Conservation (phyloP, 2,113 vertebrate genomes). For the Seriola quinqueradiata region DNA sequence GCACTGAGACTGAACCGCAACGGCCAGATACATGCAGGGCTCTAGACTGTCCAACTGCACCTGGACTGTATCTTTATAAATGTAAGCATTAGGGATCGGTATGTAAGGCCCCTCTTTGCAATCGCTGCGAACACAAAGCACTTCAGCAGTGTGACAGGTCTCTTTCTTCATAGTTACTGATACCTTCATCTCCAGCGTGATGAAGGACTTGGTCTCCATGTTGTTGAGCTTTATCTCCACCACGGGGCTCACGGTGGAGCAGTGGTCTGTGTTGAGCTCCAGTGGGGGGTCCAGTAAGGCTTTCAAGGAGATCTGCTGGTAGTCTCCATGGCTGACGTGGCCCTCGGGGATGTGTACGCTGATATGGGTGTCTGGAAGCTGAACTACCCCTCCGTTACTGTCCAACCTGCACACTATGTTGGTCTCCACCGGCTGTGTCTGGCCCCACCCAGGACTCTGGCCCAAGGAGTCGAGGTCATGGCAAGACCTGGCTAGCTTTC, state of each 20-base stretch:
- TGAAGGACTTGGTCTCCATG: slow-evolving; percentile 91
- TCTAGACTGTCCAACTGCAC: slow-evolving; percentile 93
- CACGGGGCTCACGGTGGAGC: slow-evolving; percentile 92
- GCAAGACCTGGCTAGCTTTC: slow-evolving; percentile 95
- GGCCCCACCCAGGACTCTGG: slow-evolving; percentile 97
- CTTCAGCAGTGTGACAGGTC: slow-evolving; percentile 84
- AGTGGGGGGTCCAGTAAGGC: slow-evolving; percentile 93
- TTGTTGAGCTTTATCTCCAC: slow-evolving; percentile 95
- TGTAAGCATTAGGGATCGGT: slow-evolving; percentile 85
- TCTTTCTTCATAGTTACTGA: slow-evolving; percentile 88
- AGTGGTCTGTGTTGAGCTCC: slow-evolving; percentile 93
- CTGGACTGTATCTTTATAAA: slow-evolving; percentile 92
- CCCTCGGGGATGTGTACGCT: slow-evolving; percentile 92
- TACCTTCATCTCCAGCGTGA: slow-evolving; percentile 93
- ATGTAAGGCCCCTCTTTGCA: slow-evolving; percentile 92
- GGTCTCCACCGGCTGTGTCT: slow-evolving; percentile 96
- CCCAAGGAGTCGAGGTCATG: slow-evolving; percentile 94
- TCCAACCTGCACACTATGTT: slow-evolving; percentile 94
- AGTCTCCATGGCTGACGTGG: slow-evolving; percentile 90
- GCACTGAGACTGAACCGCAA: slow-evolving; percentile 88
- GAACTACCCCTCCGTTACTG: slow-evolving; percentile 90
- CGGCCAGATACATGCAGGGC: slow-evolving; percentile 93
- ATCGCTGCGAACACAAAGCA: slow-evolving; percentile 92
- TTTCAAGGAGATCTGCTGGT: slow-evolving; percentile 94
- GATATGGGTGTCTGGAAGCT: slow-evolving; percentile 95